phyloP scores from a whole-genome alignment of 2,113 vertebrate genomes.

The Lophotis ruficrista region DNA sequence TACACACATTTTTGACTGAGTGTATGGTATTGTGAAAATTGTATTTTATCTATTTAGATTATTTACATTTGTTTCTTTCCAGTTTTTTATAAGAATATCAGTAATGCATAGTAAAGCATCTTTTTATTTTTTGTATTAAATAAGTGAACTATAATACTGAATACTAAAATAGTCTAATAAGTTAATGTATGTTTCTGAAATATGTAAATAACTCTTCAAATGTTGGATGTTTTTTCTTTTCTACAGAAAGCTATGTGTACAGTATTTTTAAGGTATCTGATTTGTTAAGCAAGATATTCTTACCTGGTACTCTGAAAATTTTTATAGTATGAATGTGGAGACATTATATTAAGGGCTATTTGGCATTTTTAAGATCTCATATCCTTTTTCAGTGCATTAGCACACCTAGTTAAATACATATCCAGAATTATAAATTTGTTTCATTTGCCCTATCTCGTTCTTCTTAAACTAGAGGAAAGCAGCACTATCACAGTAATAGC shows the following conservation, averaged over 20 bases:
- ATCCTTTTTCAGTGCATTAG: neutral
- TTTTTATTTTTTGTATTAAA: neutral
- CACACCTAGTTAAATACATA: neutral
- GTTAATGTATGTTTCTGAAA: neutral
- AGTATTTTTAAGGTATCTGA: neutral
- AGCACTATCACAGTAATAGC: slow-evolving; percentile 61
- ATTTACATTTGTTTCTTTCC: neutral
- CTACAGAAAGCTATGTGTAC: neutral
- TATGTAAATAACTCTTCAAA: neutral
- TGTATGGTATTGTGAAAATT: neutral
- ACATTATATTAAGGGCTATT: neutral
- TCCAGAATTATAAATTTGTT: slow-evolving; percentile 18
- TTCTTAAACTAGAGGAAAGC: slow-evolving; percentile 29
- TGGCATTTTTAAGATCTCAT: neutral
- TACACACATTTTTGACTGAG: neutral
- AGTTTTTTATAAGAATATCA: neutral
- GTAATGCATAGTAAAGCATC: neutral
- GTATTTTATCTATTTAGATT: neutral
- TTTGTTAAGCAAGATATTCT: neutral
- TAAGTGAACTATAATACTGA: neutral
- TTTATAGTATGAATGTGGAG: neutral
- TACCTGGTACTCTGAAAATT: neutral
- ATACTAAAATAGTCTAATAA: neutral
- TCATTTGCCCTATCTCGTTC: slow-evolving; percentile 12
- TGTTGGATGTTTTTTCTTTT: neutral